Evolutionary conservation across 2,113 vertebrate species (phyloP).

Genomic region (Sinocyclocheilus grahami): DNA sequence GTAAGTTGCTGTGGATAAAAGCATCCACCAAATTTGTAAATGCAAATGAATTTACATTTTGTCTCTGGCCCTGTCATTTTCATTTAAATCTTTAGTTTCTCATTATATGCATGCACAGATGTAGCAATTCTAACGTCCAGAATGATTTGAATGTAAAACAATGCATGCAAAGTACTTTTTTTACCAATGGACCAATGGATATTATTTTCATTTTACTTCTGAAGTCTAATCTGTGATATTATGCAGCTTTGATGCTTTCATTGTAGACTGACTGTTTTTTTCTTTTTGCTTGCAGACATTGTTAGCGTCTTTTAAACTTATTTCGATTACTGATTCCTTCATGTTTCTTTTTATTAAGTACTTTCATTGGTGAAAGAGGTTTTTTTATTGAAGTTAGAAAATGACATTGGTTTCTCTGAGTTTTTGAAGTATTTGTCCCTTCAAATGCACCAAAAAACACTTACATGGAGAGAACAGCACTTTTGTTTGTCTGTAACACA

Average conservation of each 20-base stretch:
- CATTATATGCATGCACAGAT: no score
- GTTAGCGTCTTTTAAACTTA: background rate
- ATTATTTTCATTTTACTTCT: background rate
- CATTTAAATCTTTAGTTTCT: no score
- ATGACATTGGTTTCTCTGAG: background rate
- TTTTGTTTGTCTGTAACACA: conserved; percentile 9
- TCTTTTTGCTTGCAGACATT: background rate
- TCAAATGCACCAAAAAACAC: background rate
- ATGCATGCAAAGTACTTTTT: no score
- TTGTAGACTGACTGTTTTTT: background rate
- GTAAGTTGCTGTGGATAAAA: no score
- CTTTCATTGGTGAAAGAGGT: background rate
- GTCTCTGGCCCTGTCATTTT: no score
- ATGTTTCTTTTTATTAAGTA: background rate
- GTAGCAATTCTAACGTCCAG: no score
- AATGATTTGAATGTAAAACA: no score
- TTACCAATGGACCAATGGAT: no score
- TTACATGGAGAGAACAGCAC: background rate
- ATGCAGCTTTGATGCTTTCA: background rate
- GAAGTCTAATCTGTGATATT: background rate
- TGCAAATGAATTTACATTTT: no score
- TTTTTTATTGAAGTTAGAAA: background rate
- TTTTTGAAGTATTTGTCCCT: background rate
- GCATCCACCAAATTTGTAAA: no score
- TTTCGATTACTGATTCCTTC: background rate